Base-by-base conservation (phyloP, 2,797 vertebrate species). In the Falco berigora region DNA sequence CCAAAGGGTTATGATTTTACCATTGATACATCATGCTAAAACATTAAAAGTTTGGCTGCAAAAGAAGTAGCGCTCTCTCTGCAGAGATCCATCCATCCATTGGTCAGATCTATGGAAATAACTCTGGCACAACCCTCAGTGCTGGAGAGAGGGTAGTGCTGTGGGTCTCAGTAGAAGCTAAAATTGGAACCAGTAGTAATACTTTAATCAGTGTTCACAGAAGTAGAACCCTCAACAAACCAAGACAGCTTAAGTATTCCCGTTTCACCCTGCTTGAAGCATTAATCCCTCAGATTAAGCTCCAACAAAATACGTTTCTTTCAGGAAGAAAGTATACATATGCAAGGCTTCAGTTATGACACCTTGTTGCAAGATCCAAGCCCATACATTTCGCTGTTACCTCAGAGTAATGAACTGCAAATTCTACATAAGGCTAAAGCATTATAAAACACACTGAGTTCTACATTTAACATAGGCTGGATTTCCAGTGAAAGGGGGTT, bases 191-290 rank as follows among this genome's bases (percentile, higher is more conserved):
- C 16, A 87, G 22, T 13, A 40, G 8, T 44, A 75, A 93, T 72
- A 46, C 34, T 66, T 83, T 28, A 42, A 56, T 32, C 38, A 59
- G 14, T 9, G 12, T 27, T 80, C 40, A 80, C 36, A 58, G 52
- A 69, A 79, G 4, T 1, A 63, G 28, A 94, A 15, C 16, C 20
- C 15, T 74, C 32, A 55, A 59, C 5, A 11, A 88, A 55, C 8
- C 30, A 74, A 44, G 36, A n/a, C 24, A 82, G 2, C 0, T 0
- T 8, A 21, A 59, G 8, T 18, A 64, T 62, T 74, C 12, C 52
- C 23, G 72, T 76, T 66, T 74, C 18, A 49, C 32, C 8, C 3
- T 71, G 86, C 44, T 24, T 46, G 34, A 67, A 71, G 21, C 15
- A 63, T 55, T 55, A 77, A 56, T 61, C 10, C 17, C 12, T 42